phyloP scores from a whole-genome alignment of 2,113 vertebrate genomes.

The Xenopus borealis region DNA sequence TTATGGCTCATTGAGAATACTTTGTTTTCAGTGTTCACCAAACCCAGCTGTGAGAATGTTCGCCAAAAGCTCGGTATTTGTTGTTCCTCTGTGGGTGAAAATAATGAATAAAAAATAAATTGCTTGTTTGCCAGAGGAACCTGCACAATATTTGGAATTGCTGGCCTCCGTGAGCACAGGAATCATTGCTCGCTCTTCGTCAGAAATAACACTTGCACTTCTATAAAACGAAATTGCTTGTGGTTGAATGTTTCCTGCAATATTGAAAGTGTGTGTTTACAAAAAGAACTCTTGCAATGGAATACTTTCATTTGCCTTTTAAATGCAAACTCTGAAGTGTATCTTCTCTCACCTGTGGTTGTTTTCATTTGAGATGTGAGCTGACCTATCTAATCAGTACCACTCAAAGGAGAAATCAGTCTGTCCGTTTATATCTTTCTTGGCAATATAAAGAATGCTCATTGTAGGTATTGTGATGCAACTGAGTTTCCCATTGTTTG shows the following conservation, averaged over 20 bases:
- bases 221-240: not conserved
- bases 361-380: no score
- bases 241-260: not conserved
- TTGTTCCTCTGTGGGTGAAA: conserved; percentile 43
- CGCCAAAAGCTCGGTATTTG: conserved; percentile 36
- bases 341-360: no score
- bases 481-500: no score
- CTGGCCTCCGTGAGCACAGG: not conserved
- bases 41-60: conserved; percentile 50
- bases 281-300: no score
- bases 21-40: conserved; percentile 46
- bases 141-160: conserved; percentile 2
- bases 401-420: no score
- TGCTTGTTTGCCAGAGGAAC: conserved; percentile 24
- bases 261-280: no score
- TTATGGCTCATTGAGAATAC: conserved; percentile 31
- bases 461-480: no score
- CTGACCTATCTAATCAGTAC: no score
- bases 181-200: conserved; percentile 3
- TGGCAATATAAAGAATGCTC: no score
- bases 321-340: no score
- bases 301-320: no score
- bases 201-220: conserved; percentile 2
- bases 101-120: conserved; percentile 28
- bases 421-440: no score